These are phyloP conservation scores for Dendronephthya gigantea DNA, from an alignment of 64 coral and sea anemone genomes.

Conservation along the genomic window DNA sequence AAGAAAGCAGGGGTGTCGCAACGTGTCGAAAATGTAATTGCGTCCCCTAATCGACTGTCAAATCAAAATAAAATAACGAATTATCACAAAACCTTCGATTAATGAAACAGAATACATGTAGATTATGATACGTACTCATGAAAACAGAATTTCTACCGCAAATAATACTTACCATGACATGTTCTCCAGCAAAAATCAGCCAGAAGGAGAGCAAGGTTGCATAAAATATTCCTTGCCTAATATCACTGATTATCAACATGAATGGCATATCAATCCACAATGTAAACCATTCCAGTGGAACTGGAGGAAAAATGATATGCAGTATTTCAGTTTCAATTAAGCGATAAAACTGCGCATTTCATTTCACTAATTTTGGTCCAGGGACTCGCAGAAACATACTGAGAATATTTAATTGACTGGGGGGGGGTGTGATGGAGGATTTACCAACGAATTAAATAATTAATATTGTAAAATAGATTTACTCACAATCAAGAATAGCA, in stretches of 20 bases:
- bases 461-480: not conserved
- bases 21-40: too few relatives aligned
- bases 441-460: not conserved
- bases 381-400: too few relatives aligned
- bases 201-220: slow-evolving; percentile 73
- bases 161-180: slow-evolving; percentile 58
- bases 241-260: slow-evolving; percentile 68
- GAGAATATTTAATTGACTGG: too few relatives aligned
- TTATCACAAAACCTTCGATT: too few relatives aligned
- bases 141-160: not conserved
- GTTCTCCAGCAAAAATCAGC: slow-evolving; percentile 94
- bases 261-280: slow-evolving; percentile 79
- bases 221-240: slow-evolving; percentile 84
- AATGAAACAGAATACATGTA: too few relatives aligned
- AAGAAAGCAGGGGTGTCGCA: too few relatives aligned
- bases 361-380: too few relatives aligned
- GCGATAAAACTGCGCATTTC: too few relatives aligned
- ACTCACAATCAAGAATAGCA: not conserved
- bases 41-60: too few relatives aligned
- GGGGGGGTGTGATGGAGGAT: too few relatives aligned
- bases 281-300: slow-evolving; percentile 84
- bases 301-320: slow-evolving; percentile 20
- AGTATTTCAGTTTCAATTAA: not conserved
- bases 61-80: too few relatives aligned
- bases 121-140: too few relatives aligned